These are phyloP conservation scores for Parus major DNA, from an alignment of 2,113 vertebrate genomes.

Conservation along the genomic window DNA sequence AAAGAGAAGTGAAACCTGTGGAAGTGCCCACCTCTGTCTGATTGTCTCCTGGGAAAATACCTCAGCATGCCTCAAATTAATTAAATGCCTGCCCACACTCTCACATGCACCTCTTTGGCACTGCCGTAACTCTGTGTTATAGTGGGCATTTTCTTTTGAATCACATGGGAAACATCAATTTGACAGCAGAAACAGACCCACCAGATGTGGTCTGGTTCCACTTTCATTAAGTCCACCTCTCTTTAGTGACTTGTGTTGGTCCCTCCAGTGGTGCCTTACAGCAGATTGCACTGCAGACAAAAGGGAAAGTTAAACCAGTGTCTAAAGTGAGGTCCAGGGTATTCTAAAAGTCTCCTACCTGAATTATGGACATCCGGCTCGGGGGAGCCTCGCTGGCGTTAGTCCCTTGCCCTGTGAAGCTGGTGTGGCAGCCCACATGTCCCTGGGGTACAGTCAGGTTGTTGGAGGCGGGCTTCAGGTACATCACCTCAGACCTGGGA, in stretches of 20 bases:
- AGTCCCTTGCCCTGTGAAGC: constrained; percentile 96
- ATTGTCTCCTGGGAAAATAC: neutral
- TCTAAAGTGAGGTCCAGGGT: constrained; percentile 55
- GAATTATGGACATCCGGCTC: constrained; percentile 99
- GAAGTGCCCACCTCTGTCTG: neutral
- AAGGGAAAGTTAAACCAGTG: constrained; percentile 46
- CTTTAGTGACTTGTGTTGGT: neutral
- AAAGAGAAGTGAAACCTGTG: constrained; percentile 14
- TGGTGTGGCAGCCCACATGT: constrained; percentile 97
- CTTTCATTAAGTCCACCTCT: neutral
- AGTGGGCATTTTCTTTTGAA: neutral
- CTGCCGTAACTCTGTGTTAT: neutral
- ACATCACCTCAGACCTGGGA: constrained; percentile 99
- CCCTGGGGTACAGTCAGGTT: constrained; percentile 98
- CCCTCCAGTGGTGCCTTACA: neutral
- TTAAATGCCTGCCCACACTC: neutral
- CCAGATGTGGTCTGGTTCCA: neutral
- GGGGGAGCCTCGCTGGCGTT: constrained; percentile 93
- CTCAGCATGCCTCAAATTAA: neutral
- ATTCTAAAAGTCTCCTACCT: constrained; percentile 89
- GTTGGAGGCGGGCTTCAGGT: constrained; percentile 97
- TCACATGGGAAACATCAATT: neutral
- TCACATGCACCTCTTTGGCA: neutral
- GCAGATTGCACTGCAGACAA: constrained; percentile 50
- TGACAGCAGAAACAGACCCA: neutral